Evolutionary conservation across 2,888 invertebrate genomes (phyloP).

Genomic region (Stegana nigrithorax): DNA sequence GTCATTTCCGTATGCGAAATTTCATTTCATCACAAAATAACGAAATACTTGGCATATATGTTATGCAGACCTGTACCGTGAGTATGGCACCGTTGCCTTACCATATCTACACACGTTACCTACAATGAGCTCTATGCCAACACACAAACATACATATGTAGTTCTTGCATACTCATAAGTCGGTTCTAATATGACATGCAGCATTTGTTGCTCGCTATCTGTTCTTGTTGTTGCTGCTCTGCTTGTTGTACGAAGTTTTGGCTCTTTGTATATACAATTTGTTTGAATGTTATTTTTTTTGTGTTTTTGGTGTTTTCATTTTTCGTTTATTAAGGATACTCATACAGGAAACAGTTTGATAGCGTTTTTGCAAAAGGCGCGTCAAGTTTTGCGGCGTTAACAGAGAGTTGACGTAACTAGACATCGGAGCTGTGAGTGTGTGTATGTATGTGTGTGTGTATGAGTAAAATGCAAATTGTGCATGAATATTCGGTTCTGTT

Average conservation of each 20-base stretch:
- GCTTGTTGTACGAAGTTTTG: not conserved
- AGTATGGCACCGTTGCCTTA: too few relatives aligned
- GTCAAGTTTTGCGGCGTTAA: slow-evolving; percentile 50
- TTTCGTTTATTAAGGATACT: not conserved
- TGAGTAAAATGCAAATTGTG: slow-evolving; percentile 52
- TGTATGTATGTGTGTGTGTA: too few relatives aligned
- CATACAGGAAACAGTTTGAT: not conserved
- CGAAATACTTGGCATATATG: not conserved
- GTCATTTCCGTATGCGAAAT: slow-evolving; percentile 50
- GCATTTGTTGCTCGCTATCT: not conserved
- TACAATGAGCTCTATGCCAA: too few relatives aligned
- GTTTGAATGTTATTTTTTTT: too few relatives aligned
- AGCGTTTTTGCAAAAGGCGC: not conserved
- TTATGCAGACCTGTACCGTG: too few relatives aligned
- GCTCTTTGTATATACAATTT: not conserved
- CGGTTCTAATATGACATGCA: too few relatives aligned
- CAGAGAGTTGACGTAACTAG: slow-evolving; percentile 47
- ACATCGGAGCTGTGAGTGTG: too few relatives aligned
- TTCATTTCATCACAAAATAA: slow-evolving; percentile 39
- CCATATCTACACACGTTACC: too few relatives aligned
- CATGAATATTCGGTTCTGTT: slow-evolving; percentile 11
- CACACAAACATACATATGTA: too few relatives aligned
- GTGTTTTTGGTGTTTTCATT: not conserved
- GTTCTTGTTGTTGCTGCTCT: not conserved
- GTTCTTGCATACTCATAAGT: too few relatives aligned